phyloP scores from a whole-genome alignment of 2,113 vertebrate genomes.

The Brachirus orientalis region DNA sequence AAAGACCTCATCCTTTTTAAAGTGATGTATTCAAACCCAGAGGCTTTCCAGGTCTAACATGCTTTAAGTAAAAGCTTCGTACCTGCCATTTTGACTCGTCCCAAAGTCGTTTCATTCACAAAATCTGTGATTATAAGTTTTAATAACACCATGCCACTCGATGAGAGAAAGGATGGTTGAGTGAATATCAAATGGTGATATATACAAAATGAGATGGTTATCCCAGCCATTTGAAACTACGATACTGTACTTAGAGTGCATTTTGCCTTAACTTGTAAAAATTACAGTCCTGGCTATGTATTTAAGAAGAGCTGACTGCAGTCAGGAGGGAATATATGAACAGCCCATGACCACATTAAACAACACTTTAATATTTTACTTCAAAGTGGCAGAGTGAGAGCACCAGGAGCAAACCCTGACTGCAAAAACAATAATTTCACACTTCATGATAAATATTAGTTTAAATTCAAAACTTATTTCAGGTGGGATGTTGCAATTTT shows the following conservation, averaged over 20 bases:
- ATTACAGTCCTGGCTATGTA: conserved; percentile 82
- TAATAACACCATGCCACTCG: conserved; percentile 76
- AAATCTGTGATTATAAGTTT: conserved; percentile 81
- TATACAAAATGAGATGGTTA: conserved; percentile 74
- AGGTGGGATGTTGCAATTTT: conserved; percentile 65
- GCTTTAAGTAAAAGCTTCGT: conserved; percentile 47
- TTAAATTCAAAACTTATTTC: conserved; percentile 72
- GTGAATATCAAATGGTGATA: conserved; percentile 73
- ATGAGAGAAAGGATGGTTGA: conserved; percentile 62
- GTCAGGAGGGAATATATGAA: conserved; percentile 74
- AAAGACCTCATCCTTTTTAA: no score
- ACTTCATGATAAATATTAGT: conserved; percentile 81
- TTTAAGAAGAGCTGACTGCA: conserved; percentile 79
- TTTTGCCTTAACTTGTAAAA: conserved; percentile 86
- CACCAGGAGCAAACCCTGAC: conserved; percentile 66
- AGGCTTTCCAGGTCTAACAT: conserved; percentile 44
- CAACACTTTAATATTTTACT: conserved; percentile 80
- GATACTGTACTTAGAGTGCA: conserved; percentile 85
- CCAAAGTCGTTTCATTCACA: conserved; percentile 72
- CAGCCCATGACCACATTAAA: conserved; percentile 83
- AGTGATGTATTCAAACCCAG: not conserved
- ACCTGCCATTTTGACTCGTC: conserved; percentile 67
- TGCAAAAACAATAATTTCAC: conserved; percentile 83
- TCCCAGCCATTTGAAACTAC: conserved; percentile 77
- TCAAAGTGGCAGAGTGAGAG: conserved; percentile 77